phyloP scores from a whole-genome alignment of 2,113 vertebrate genomes.

The Emydocephalus ijimae region DNA sequence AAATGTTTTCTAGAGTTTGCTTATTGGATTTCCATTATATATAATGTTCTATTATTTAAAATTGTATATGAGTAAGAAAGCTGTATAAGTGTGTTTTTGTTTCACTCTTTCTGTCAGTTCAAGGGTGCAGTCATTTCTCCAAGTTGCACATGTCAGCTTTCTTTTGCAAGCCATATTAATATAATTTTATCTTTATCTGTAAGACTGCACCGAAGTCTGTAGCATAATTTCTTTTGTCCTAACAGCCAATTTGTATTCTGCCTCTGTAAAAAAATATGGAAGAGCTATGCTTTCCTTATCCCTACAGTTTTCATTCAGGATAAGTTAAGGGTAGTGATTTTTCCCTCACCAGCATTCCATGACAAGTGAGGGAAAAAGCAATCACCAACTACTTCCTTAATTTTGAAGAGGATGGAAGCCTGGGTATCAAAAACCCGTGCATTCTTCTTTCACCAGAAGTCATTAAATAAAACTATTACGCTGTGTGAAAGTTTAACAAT shows the following conservation, averaged over 20 bases:
- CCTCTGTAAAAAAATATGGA: background rate
- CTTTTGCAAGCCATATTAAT: conserved; percentile 3
- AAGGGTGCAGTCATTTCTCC: background rate
- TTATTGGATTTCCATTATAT: background rate
- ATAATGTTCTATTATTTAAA: background rate
- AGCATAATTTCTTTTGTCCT: background rate
- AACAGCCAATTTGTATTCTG: background rate
- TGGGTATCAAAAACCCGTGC: background rate
- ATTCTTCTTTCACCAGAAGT: background rate
- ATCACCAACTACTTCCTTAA: background rate
- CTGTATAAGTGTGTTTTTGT: background rate
- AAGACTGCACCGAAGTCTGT: background rate
- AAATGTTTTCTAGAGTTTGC: background rate
- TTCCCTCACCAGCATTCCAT: background rate
- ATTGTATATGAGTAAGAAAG: background rate
- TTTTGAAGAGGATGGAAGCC: background rate
- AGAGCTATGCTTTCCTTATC: background rate
- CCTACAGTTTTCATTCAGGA: background rate
- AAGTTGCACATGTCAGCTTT: background rate
- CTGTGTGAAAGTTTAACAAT: background rate
- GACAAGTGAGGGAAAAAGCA: background rate
- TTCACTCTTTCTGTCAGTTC: background rate
- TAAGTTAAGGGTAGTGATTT: background rate
- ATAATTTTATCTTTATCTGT: background rate
- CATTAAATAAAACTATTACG: background rate